Percentiles rank a stretch among this genome's conserved stretches.
Conservation (phyloP, 2,113 vertebrate species). For the Crotophaga sulcirostris region DNA sequence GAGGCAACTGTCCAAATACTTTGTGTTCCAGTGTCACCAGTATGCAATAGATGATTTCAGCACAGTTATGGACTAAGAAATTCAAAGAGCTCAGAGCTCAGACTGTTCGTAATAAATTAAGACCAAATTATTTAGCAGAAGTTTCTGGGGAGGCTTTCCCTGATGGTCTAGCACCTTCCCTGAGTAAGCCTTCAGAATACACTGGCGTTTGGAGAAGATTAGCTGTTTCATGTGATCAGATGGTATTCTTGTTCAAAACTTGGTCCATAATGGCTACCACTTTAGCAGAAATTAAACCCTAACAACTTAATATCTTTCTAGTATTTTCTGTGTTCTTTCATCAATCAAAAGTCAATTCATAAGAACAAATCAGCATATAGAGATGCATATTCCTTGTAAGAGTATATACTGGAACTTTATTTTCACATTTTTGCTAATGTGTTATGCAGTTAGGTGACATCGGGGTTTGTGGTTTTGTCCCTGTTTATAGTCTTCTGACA, state of each 20-base stretch:
- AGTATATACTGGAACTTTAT: fast-evolving
- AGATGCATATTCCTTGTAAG: not conserved
- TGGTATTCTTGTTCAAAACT: not conserved
- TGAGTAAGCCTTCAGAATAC: not conserved
- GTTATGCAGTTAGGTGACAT: not conserved
- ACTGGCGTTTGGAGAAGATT: not conserved
- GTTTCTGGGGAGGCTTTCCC: not conserved
- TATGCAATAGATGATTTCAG: not conserved
- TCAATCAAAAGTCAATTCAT: not conserved
- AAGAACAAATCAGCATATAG: not conserved
- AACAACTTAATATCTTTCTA: not conserved
- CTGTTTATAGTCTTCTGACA: not conserved
- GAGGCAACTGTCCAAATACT: not conserved
- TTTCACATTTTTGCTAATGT: not conserved
- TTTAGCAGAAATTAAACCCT: not conserved
- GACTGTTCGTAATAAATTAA: not conserved
- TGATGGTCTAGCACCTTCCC: not conserved
- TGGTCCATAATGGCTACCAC: not conserved
- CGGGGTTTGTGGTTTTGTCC: not conserved
- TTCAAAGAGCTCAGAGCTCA: not conserved
- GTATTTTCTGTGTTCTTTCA: not conserved
- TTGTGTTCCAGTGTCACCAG: not conserved
- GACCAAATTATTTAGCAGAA: not conserved
- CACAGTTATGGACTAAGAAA: not conserved
- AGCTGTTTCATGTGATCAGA: not conserved